These are phyloP conservation scores for Hyphantria cunea DNA, from an alignment of 1,140 invertebrate genomes.

Conservation along the genomic window DNA sequence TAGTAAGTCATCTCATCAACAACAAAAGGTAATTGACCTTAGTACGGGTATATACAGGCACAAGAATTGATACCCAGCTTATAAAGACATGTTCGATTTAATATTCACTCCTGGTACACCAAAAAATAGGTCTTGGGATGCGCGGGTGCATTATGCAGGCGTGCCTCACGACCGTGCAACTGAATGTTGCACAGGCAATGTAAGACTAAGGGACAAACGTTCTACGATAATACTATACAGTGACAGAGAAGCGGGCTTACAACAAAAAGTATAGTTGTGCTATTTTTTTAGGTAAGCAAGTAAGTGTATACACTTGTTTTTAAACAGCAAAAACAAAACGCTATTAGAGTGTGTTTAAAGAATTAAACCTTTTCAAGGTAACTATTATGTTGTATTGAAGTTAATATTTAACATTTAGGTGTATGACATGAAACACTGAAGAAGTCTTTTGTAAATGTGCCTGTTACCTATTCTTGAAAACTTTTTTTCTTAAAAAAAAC, in stretches of 20 bases:
- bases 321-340: too few species aligned
- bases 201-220: constrained; percentile 22
- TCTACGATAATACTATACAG: constrained; percentile 4
- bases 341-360: too few species aligned
- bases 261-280: constrained; percentile 10
- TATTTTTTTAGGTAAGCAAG: not conserved
- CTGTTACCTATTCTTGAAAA: too few species aligned
- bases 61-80: constrained; percentile 50
- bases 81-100: constrained; percentile 72
- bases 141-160: constrained; percentile 68
- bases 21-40: too few species aligned
- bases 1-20: too few species aligned
- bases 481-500: too few species aligned
- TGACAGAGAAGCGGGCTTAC: not conserved
- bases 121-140: constrained; percentile 72
- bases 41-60: too few species aligned
- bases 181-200: constrained; percentile 28
- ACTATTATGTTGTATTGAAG: too few species aligned
- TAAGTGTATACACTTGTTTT: not conserved
- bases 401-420: too few species aligned
- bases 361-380: too few species aligned
- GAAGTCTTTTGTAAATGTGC: too few species aligned
- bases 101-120: constrained; percentile 65
- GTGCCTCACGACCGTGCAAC: constrained; percentile 68
- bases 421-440: too few species aligned